phyloP scores from a whole-genome alignment of 2,888 invertebrate genomes.

The Agrotis segetum region DNA sequence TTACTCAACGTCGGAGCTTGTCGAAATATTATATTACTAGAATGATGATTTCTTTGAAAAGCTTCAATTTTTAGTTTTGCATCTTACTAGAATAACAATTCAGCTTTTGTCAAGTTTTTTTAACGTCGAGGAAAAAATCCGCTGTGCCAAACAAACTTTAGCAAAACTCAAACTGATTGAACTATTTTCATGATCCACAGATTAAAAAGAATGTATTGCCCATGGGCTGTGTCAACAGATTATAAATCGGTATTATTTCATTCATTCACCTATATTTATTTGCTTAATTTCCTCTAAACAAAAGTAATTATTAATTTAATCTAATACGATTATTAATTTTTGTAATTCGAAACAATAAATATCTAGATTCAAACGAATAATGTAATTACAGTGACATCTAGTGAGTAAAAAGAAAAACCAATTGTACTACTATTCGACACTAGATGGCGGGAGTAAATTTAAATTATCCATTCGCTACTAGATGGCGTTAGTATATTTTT shows the following conservation, averaged over 20 bases:
- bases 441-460: constrained; percentile 53
- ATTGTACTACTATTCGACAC: constrained; percentile 39
- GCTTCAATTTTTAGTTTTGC: constrained; percentile 3
- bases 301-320: neutral
- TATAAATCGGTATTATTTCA: neutral
- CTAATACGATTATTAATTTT: too few relatives aligned
- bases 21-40: neutral
- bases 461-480: constrained; percentile 27
- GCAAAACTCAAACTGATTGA: neutral
- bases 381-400: constrained; percentile 16
- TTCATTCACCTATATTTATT: constrained; percentile 10
- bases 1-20: neutral
- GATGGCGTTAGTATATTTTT: constrained; percentile 41
- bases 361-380: too few relatives aligned
- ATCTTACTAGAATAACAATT: constrained; percentile 2
- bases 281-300: neutral
- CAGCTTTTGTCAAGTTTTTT: constrained; percentile 17
- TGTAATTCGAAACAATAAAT: too few relatives aligned
- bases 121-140: neutral
- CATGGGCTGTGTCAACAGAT: constrained; percentile 1
- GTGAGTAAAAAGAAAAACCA: neutral
- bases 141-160: neutral
- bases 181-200: neutral
- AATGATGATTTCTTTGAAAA: constrained; percentile 1
- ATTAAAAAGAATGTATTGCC: neutral